A percentile compares a stretch with the other conserved stretches of the same genome.
Conservation (phyloP, 2,797 vertebrate species). For the Mionectes olivaceus region DNA sequence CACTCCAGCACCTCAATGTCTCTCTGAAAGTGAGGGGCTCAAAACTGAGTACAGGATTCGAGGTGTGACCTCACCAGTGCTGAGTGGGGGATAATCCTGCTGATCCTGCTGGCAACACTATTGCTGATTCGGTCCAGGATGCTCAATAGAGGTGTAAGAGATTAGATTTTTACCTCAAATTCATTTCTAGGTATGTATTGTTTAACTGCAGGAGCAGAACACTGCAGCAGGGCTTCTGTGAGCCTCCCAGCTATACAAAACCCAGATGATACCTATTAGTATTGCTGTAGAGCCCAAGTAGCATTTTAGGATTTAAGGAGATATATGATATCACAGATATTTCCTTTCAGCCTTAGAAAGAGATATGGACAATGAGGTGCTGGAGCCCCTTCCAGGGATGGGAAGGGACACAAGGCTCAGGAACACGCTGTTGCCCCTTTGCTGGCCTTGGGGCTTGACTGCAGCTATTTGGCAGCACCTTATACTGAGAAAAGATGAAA, state of each 20-base stretch:
- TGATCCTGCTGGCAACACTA: background rate
- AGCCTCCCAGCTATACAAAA: slow-evolving; percentile 16
- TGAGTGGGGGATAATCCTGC: fast-evolving
- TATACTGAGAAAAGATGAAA: background rate
- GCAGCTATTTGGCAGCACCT: background rate
- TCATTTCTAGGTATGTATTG: background rate
- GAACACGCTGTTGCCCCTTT: background rate
- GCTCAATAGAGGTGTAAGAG: background rate
- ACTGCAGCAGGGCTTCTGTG: background rate
- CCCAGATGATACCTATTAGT: background rate
- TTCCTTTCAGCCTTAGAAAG: background rate
- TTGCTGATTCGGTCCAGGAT: background rate
- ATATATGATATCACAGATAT: background rate
- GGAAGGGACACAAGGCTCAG: background rate
- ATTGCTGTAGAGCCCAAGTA: slow-evolving; percentile 33
- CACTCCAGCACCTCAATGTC: background rate
- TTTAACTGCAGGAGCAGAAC: background rate
- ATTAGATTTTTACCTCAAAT: background rate
- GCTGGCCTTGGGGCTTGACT: background rate
- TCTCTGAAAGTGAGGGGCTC: background rate
- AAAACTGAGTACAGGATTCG: fast-evolving
- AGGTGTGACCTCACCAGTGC: background rate
- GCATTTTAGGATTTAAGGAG: slow-evolving; percentile 45
- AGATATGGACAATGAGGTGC: fast-evolving
- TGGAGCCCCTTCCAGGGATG: background rate